Base-by-base conservation (phyloP, 2,113 vertebrate genomes). In the Plecotus auritus region DNA sequence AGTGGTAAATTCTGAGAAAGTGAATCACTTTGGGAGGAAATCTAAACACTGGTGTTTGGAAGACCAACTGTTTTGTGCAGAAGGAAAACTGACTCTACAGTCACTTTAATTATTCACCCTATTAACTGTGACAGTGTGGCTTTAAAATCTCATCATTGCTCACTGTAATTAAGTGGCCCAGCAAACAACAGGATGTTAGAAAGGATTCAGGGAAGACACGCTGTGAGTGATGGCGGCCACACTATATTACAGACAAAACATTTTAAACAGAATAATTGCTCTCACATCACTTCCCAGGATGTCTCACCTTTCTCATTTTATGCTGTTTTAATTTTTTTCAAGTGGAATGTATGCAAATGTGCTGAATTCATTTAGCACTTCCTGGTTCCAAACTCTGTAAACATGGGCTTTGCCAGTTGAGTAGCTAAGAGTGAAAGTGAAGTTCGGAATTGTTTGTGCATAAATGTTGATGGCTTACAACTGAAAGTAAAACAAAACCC, bases 71-170 rank as follows among this genome's bases (percentile, higher is more conserved):
- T 6, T 77, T 95, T 85, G 70, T 82, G 12, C 9, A 85, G 54
- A 26, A 90, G 0, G 61, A 1, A 61, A 95, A 95, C 59, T 8
- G 93, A 64, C 8, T 88, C 77, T 85, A 81, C 14, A 84, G 10
- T 54, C 86, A 12, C 22, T 88, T 94, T 89, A 95, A 80, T 96
- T 97, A 96, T 56, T 94, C 35, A 76, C 4, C 10, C 40, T 94
- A 47, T 97, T 93, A 95, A 85, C 16, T 66, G 49, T 93, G 61
- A 74, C 26, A 89, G 6, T 9, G 1, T 83, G 82, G 2, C 12
- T 92, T 92, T 83, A 82, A 20, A 95, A 18, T 26, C 42, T 14
- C 59, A 92, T 96, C 90, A 88, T 96, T 78, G 70, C 76, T 94
- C 94, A 91, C 64, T 95, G 67, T 88, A 91, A 94, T 89, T 88